These are phyloP conservation scores for Silurus asotus DNA, from an alignment of 2,113 vertebrate species.

Conservation along the genomic window DNA sequence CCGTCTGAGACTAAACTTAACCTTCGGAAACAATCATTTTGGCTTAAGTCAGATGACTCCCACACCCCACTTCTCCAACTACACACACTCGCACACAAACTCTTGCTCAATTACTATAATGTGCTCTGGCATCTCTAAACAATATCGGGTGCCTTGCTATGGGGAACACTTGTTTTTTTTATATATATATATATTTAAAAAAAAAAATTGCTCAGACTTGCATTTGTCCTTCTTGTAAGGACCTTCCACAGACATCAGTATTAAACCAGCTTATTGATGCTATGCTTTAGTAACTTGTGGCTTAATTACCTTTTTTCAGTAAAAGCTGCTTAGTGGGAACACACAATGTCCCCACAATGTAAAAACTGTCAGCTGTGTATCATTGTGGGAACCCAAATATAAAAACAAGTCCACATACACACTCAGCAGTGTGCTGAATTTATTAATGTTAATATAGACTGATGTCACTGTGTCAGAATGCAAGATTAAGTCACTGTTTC, in stretches of 20 bases:
- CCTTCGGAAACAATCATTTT: background rate
- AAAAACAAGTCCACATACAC: background rate
- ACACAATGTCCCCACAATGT: background rate
- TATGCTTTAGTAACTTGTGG: background rate
- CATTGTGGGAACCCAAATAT: background rate
- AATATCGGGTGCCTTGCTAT: conserved; percentile 34
- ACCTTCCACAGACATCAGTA: background rate
- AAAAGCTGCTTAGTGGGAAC: background rate
- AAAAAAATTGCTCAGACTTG: too few relatives aligned
- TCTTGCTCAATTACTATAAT: background rate
- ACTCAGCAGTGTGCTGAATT: background rate
- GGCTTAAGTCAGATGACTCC: background rate
- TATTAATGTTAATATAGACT: conserved; percentile 1
- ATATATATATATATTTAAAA: background rate
- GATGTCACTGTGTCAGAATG: background rate
- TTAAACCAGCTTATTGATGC: background rate
- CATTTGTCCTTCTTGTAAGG: background rate
- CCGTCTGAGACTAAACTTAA: background rate
- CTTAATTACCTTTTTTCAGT: background rate
- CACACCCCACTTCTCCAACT: background rate
- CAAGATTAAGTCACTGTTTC: background rate
- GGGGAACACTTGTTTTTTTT: conserved; percentile 7
- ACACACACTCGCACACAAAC: background rate
- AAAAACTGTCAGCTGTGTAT: background rate
- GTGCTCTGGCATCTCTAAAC: conserved; percentile 23